Evolutionary conservation across 1,140 invertebrate species (phyloP), one percentile per base, ranked within the genome.

Genomic region (Eumaeus atala): DNA sequence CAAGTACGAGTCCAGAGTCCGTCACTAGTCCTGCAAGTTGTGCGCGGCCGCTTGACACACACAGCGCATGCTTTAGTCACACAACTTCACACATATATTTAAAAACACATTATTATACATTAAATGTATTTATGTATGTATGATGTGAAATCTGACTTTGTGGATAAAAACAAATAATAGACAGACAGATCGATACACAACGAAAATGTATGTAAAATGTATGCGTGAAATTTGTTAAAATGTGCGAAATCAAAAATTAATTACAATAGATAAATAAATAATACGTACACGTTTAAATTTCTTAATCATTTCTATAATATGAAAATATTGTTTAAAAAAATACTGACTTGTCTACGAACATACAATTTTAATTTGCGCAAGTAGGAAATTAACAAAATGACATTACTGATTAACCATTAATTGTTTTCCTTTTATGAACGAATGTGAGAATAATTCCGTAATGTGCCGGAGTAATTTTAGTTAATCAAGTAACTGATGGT

Each of bases 51-150:
- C 18, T 18, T 54, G 36, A 61, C 58, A 56, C 16, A 54, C 40
- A 44, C 51, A 50, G 48, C 58, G 28, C 59, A 61, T 61, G 59
- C 59, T 47, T 59, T 50, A 51, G 17, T 42, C 28, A 37, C 51
- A 52, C 54, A 61, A 62, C 42, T 33, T 51, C 52, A 59, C 58
- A 59, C 58, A 54, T 54, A 51, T 34, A 51, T 37, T 51, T 37
- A 51, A n/a, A n/a, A 37, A 51, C 34, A 21, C 10, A 11, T 10
- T 48, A 18, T 18, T 51, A 18, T 18, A 16, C 17, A 36, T 51
- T 16, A 16, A 44, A 44, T 44, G 40, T 17, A 16, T 7, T 37
- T 9, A 44, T 14, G 7, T 44, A 28, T 28, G 2, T 28, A 28
- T 28, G 21, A 28, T 28, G 21, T 28, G 21, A 28, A 2, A 28